phyloP scores from a whole-genome alignment of 2,113 vertebrate species.

The Catharus bicknelli region DNA sequence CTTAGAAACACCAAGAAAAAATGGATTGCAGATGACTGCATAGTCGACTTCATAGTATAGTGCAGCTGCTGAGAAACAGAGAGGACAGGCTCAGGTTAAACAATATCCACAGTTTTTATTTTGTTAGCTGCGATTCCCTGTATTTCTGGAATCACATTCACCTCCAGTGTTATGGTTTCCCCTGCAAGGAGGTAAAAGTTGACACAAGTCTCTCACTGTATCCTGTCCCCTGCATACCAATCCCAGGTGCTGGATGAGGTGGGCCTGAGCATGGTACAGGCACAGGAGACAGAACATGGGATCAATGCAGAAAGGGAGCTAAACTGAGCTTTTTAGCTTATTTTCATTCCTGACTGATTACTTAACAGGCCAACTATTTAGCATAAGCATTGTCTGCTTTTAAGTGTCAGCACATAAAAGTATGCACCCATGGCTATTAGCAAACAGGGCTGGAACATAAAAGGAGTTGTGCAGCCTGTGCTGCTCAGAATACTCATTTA shows the following conservation, averaged over 20 bases:
- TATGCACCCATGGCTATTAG: not conserved
- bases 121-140: not conserved
- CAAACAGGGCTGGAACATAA: conserved; percentile 17
- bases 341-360: conserved; percentile 26
- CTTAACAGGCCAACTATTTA: conserved; percentile 34
- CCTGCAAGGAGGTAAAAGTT: not conserved
- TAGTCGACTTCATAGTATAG: not conserved
- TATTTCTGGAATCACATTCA: not conserved
- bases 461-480: conserved; percentile 8
- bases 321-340: not conserved
- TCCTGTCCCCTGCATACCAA: not conserved
- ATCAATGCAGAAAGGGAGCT: not conserved
- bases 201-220: not conserved
- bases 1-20: not conserved
- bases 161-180: not conserved
- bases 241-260: not conserved
- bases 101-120: not conserved
- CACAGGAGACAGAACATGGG: not conserved
- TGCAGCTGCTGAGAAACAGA: not conserved
- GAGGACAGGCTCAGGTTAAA: not conserved
- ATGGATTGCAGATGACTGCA: not conserved
- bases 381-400: conserved; percentile 19
- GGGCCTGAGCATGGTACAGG: not conserved
- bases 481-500: conserved; percentile 34
- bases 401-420: conserved; percentile 33